These are phyloP conservation scores for Drusus annulatus DNA, from an alignment of 1,140 invertebrate genomes.

Conservation along the genomic window DNA sequence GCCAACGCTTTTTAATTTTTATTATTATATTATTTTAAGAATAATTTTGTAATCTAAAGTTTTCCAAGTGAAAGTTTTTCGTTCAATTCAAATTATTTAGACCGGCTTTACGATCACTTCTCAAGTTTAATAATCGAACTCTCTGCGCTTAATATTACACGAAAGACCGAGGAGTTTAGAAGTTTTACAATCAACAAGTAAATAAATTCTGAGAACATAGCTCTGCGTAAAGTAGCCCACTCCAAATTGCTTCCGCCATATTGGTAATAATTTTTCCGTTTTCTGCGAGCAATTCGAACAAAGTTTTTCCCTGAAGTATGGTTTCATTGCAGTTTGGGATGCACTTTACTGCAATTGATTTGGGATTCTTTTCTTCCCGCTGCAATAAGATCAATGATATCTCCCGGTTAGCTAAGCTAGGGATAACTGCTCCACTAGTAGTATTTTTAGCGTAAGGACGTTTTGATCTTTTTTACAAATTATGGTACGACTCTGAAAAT, in stretches of 20 bases:
- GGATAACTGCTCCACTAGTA: too few species aligned
- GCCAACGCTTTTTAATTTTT: too few species aligned
- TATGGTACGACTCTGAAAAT: too few species aligned
- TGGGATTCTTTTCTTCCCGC: background rate
- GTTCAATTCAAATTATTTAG: too few species aligned
- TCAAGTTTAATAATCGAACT: too few species aligned
- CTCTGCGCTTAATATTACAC: background rate
- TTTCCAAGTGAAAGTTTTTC: too few species aligned
- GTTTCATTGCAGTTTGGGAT: slow-evolving; percentile 22
- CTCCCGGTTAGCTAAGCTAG: slow-evolving; percentile 1
- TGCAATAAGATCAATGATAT: slow-evolving; percentile 5
- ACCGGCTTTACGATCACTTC: too few species aligned
- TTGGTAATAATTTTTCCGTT: slow-evolving; percentile 28
- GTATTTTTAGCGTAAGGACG: too few species aligned
- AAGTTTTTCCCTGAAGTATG: slow-evolving; percentile 19
- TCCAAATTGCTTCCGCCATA: slow-evolving; percentile 26
- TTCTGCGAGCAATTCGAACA: slow-evolving; percentile 18
- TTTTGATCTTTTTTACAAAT: too few species aligned
- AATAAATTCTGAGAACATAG: slow-evolving; percentile 5
- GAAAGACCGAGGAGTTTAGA: background rate
- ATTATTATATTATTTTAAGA: too few species aligned
- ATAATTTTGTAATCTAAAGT: too few species aligned
- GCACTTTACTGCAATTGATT: slow-evolving; percentile 35
- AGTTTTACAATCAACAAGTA: slow-evolving; percentile 40
- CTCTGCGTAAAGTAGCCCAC: slow-evolving; percentile 3